Conservation (phyloP, 2,797 vertebrate genomes). For the Heterohyrax brucei region DNA sequence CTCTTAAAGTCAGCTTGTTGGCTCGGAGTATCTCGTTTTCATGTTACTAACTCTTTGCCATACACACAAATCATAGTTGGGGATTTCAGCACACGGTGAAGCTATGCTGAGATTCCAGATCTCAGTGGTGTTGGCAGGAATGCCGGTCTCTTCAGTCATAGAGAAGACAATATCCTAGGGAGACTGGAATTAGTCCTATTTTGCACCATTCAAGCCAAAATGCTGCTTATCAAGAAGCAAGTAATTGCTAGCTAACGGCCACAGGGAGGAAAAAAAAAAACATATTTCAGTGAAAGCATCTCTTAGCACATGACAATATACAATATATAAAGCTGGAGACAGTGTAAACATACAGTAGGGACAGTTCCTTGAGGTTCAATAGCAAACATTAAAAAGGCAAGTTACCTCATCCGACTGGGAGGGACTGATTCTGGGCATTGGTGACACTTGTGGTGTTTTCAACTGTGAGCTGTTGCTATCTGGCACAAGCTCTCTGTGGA, state of each 20-base stretch:
- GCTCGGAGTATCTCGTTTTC: constrained; percentile 85
- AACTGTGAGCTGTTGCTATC: constrained; percentile 95
- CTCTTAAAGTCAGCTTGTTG: constrained; percentile 86
- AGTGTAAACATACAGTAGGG: constrained; percentile 37
- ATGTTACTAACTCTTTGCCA: constrained; percentile 88
- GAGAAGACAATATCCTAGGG: constrained; percentile 92
- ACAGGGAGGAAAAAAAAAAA: constrained; percentile 32
- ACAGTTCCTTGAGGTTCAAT: constrained; percentile 81
- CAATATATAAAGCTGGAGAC: constrained; percentile 74
- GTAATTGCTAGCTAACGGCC: constrained; percentile 88
- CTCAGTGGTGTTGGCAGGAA: constrained; percentile 90
- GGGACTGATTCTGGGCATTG: constrained; percentile 98
- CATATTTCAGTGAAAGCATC: constrained; percentile 85
- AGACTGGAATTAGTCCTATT: constrained; percentile 92
- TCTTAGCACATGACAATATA: constrained; percentile 83
- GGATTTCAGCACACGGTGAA: constrained; percentile 85
- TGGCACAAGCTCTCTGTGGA: constrained; percentile 96
- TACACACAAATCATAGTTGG: constrained; percentile 89
- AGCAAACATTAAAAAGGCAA: constrained; percentile 83
- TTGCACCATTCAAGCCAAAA: constrained; percentile 90
- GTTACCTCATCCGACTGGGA: constrained; percentile 99
- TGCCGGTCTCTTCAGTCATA: constrained; percentile 90
- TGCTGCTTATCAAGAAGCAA: constrained; percentile 88
- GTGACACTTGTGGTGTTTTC: constrained; percentile 98
- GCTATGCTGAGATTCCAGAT: constrained; percentile 90